These are phyloP conservation scores for Polyploca ridens DNA, from an alignment of 2,888 invertebrate genomes.

Conservation along the genomic window DNA sequence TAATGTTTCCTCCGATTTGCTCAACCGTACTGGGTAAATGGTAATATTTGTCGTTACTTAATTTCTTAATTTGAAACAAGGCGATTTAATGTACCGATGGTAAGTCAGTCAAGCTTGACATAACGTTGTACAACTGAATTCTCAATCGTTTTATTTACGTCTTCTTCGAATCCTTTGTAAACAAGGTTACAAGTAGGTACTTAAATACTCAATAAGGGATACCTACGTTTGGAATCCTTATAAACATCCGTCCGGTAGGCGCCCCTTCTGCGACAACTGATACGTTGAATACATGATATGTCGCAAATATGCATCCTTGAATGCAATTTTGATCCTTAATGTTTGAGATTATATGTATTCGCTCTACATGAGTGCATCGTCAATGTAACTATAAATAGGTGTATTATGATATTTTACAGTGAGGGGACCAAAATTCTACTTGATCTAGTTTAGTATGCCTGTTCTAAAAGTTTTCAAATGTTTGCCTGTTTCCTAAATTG, in stretches of 20 bases:
- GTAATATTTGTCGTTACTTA: neutral
- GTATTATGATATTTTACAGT: too few species aligned
- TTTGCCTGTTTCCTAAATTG: too few species aligned
- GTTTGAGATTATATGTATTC: neutral
- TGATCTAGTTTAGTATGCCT: neutral
- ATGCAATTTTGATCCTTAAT: neutral
- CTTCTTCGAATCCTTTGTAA: neutral
- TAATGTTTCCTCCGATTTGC: neutral
- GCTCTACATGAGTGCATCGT: neutral
- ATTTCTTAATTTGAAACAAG: neutral
- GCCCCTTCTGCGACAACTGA: conserved; percentile 1
- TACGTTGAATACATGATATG: neutral
- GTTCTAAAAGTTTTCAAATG: too few species aligned
- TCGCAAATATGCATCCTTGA: conserved; percentile 2
- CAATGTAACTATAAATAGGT: neutral
- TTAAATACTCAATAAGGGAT: neutral
- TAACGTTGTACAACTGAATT: neutral
- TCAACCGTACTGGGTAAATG: neutral
- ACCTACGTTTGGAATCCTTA: conserved; percentile 4
- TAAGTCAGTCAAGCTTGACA: too few species aligned
- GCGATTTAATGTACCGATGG: neutral
- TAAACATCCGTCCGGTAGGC: neutral
- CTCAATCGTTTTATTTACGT: neutral
- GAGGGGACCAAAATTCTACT: neutral
- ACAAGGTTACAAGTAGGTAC: neutral